Percentiles rank a stretch among this genome's conserved stretches.
These are phyloP conservation scores for Phodopus roborovskii DNA, from an alignment of 2,113 vertebrate species.

Conservation along the genomic window DNA sequence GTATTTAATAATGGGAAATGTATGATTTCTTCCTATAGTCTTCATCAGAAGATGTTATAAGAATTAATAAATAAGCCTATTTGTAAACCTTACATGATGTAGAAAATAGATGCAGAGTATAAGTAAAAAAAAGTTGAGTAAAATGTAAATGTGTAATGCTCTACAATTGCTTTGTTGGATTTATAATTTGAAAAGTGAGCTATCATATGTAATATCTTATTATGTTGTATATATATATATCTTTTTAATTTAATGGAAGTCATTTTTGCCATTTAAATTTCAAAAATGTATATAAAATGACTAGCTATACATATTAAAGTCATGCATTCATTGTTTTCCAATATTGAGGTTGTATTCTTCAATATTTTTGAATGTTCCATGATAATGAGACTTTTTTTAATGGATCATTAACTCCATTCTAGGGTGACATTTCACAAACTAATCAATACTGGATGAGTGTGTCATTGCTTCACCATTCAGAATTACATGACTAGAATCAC, in stretches of 20 bases:
- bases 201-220: not conserved
- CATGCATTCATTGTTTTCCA: not conserved
- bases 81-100: not conserved
- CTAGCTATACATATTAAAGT: not conserved
- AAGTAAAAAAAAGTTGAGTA: not conserved
- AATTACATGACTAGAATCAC: not conserved
- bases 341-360: not conserved
- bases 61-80: not conserved
- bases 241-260: not conserved
- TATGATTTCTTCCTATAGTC: too few relatives aligned
- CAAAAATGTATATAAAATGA: not conserved
- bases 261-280: not conserved
- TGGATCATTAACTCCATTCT: constrained; percentile 44
- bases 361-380: not conserved
- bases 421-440: not conserved
- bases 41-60: not conserved
- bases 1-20: too few relatives aligned
- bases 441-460: not conserved
- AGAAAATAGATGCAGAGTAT: not conserved
- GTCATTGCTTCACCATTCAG: not conserved
- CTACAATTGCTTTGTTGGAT: not conserved
- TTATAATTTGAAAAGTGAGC: not conserved
- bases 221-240: not conserved
- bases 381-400: not conserved
- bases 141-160: not conserved